Conservation (phyloP, 2,797 vertebrate genomes). For the Apogon hyalosoma region DNA sequence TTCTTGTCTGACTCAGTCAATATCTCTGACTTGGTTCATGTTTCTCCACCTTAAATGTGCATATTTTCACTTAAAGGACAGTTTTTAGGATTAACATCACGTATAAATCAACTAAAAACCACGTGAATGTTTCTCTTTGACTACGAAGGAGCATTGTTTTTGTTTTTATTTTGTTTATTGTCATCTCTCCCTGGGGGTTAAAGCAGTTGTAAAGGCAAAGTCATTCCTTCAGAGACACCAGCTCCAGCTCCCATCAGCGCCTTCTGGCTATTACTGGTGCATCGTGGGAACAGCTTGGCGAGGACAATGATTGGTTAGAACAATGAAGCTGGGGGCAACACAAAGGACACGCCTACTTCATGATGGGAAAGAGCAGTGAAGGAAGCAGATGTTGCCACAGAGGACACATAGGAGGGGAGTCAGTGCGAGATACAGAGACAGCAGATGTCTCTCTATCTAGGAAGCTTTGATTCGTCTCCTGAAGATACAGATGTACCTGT, state of each 20-base stretch:
- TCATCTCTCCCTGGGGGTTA: slow-evolving; percentile 72
- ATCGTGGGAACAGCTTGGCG: slow-evolving; percentile 92
- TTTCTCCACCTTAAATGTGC: not conserved
- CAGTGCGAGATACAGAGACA: slow-evolving; percentile 43
- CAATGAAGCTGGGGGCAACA: slow-evolving; percentile 86
- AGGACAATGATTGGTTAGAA: slow-evolving; percentile 94
- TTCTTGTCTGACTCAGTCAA: slow-evolving; percentile 44
- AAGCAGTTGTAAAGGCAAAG: slow-evolving; percentile 69
- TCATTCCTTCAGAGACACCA: slow-evolving; percentile 83
- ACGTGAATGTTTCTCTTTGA: slow-evolving; percentile 12
- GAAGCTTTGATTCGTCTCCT: slow-evolving; percentile 5
- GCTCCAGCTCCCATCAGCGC: slow-evolving; percentile 77
- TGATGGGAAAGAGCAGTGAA: slow-evolving; percentile 93
- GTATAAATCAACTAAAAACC: slow-evolving; percentile 3
- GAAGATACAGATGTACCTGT: slow-evolving; percentile 1
- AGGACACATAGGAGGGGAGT: slow-evolving; percentile 70
- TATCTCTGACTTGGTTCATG: slow-evolving; percentile 37
- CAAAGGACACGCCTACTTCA: slow-evolving; percentile 94
- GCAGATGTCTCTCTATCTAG: slow-evolving; percentile 62
- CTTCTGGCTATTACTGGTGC: slow-evolving; percentile 85
- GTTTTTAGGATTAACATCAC: not conserved
- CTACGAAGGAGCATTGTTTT: slow-evolving; percentile 40
- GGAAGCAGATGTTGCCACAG: slow-evolving; percentile 96
- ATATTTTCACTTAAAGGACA: slow-evolving; percentile 1
- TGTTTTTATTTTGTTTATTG: slow-evolving; percentile 73